phyloP scores from a whole-genome alignment of 2,113 vertebrate genomes.

The Aspidoscelis tigris region DNA sequence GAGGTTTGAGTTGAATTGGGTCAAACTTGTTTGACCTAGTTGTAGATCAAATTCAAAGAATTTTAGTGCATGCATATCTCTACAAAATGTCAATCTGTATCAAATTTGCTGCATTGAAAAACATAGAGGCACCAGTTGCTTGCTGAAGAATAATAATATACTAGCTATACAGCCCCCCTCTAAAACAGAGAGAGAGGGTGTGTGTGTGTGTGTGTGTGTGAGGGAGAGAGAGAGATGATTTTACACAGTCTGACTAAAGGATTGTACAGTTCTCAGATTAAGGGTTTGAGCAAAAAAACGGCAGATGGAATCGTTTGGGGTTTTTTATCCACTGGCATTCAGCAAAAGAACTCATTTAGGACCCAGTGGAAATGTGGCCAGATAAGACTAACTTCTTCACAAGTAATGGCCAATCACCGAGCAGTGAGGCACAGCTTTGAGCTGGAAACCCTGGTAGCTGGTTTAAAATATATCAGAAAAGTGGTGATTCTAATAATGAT shows the following conservation, averaged over 20 bases:
- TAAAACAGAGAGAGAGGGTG: constrained; percentile 52
- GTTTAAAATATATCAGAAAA: constrained; percentile 39
- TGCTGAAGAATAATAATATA: background rate
- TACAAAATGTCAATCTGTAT: background rate
- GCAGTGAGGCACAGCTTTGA: constrained; percentile 38
- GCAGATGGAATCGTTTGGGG: constrained; percentile 45
- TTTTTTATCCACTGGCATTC: constrained; percentile 73
- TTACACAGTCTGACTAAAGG: constrained; percentile 63
- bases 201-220: background rate
- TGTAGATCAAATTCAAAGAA: too few relatives aligned
- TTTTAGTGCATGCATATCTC: too few relatives aligned
- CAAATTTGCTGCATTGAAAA: background rate
- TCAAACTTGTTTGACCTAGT: too few relatives aligned
- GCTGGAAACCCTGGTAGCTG: constrained; percentile 39
- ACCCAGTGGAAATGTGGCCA: constrained; percentile 58
- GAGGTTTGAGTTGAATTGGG: too few relatives aligned
- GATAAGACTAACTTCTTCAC: constrained; percentile 51
- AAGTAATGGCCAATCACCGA: constrained; percentile 71
- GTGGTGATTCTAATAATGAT: constrained; percentile 21
- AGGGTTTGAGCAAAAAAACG: constrained; percentile 73
- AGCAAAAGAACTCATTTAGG: constrained; percentile 66
- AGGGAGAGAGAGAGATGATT: constrained; percentile 57
- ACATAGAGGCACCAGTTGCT: accelerated
- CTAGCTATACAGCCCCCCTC: constrained; percentile 40
- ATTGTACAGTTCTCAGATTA: constrained; percentile 65